Percentiles rank a stretch among this genome's conserved stretches.
Evolutionary conservation across 2,888 invertebrate genomes (phyloP).

Genomic region (Xylota sylvarum): DNA sequence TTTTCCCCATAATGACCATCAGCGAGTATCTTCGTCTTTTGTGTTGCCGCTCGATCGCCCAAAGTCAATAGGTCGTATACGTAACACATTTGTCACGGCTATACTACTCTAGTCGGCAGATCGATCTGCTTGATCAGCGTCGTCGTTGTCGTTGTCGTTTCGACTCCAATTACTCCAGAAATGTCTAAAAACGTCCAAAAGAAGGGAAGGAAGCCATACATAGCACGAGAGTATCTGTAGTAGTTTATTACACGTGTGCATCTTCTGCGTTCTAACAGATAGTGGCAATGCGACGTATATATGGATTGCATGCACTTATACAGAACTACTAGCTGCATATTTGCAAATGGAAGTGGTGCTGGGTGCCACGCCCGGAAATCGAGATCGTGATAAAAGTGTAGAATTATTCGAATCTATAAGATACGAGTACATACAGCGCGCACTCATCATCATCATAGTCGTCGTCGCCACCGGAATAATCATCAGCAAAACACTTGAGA

Average conservation of each 20-base stretch:
- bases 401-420: conserved; percentile 65
- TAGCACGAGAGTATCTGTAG: conserved; percentile 3
- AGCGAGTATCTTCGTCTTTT: conserved; percentile 63
- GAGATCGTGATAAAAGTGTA: conserved; percentile 72
- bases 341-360: conserved; percentile 54
- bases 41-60: conserved; percentile 76
- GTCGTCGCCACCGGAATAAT: conserved; percentile 40
- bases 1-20: conserved; percentile 65
- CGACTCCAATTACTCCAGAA: conserved; percentile 70
- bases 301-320: conserved; percentile 46
- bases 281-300: not conserved
- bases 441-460: conserved; percentile 45
- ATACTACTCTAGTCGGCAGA: conserved; percentile 10
- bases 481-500: conserved; percentile 55
- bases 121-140: conserved; percentile 61
- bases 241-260: conserved; percentile 73
- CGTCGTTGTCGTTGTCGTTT: conserved; percentile 2
- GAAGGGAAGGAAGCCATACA: conserved; percentile 61
- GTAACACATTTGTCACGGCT: conserved; percentile 74
- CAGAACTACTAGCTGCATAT: conserved; percentile 31
- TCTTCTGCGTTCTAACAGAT: conserved; percentile 61
- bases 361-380: conserved; percentile 73
- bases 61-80: conserved; percentile 76
- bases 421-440: not conserved
- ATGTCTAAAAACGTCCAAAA: conserved; percentile 58